Evolutionary conservation across 2,888 invertebrate species (phyloP), one percentile per base, ranked within the genome.

Genomic region (Dusona sp.): DNA sequence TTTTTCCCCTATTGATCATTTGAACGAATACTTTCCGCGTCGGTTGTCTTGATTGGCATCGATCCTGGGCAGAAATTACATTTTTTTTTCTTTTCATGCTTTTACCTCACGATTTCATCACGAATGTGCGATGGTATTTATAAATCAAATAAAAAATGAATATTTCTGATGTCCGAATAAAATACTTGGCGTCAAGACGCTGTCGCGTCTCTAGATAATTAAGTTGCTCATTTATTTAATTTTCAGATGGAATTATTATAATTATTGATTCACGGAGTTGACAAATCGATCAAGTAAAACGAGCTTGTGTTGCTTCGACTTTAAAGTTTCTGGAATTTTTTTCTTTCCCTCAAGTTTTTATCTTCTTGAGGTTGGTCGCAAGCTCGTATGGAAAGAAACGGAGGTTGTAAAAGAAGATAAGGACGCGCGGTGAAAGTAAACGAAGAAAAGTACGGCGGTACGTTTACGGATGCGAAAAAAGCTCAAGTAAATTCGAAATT

Each of bases 401-500:
- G n/a, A 29, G 9, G 73, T 29, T 45, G 75, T 75, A 64, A 70
- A 67, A 61, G 57, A 19, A 73, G 22, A 42, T 72, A 16, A 64
- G 29, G 42, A 19, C n/a, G 48, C 16, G 22, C 19, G 45, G 38
- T 29, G 57, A 79, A 79, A 42, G 64, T 42, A 51, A 67, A n/a
- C 22, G 13, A 16, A 36, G 67, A n/a, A 38, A n/a, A 54, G 67
- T 38, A 61, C 25, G 45, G 54, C 61, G 33, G 45, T 33, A 67
- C 38, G 29, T 75, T 75, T 45, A 25, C 54, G 29, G 64, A 68
- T 51, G 78, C 38, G 38, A 25, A 13, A 65, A 42, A 54, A 61
- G 61, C 54, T 38, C 16, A 67, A 68, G 16, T 70, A 64, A 75
- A 48, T 64, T 64, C 45, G 74, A 65, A 79, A 79, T 81, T 73